phyloP scores from a whole-genome alignment of 2,113 vertebrate species.

The Prunella fulvescens region DNA sequence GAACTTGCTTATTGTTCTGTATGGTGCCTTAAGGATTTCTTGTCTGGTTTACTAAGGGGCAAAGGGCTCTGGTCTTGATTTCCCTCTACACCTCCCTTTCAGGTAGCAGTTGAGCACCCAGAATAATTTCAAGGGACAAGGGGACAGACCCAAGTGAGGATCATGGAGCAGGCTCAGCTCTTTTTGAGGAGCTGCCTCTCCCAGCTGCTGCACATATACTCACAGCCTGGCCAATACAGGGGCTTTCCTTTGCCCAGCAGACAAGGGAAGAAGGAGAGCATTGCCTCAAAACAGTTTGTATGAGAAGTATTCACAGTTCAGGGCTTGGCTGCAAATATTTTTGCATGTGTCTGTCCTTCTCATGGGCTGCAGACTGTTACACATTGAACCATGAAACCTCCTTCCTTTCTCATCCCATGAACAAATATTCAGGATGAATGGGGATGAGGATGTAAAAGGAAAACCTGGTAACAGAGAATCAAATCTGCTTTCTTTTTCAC shows the following conservation, averaged over 20 bases:
- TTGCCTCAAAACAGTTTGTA: background rate
- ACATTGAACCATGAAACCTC: background rate
- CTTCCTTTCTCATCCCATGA: background rate
- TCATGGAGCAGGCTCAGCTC: background rate
- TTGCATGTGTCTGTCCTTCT: background rate
- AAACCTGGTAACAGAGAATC: background rate
- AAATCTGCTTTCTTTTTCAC: background rate
- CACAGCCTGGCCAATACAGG: background rate
- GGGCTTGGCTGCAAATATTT: fast-evolving
- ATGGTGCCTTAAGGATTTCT: background rate
- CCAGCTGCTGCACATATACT: fast-evolving
- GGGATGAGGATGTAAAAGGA: background rate
- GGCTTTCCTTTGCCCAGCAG: background rate
- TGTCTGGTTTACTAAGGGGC: background rate
- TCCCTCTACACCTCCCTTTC: background rate
- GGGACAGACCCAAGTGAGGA: background rate
- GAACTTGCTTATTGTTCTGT: background rate
- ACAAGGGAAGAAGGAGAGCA: fast-evolving
- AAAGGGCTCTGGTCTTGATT: background rate
- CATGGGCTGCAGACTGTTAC: background rate
- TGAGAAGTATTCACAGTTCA: background rate
- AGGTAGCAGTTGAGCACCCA: background rate
- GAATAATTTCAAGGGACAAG: background rate
- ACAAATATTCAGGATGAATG: background rate
- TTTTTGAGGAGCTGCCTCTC: background rate